Base-by-base conservation (phyloP, 1,140 invertebrate species). In the Neodiprion pinetum region DNA sequence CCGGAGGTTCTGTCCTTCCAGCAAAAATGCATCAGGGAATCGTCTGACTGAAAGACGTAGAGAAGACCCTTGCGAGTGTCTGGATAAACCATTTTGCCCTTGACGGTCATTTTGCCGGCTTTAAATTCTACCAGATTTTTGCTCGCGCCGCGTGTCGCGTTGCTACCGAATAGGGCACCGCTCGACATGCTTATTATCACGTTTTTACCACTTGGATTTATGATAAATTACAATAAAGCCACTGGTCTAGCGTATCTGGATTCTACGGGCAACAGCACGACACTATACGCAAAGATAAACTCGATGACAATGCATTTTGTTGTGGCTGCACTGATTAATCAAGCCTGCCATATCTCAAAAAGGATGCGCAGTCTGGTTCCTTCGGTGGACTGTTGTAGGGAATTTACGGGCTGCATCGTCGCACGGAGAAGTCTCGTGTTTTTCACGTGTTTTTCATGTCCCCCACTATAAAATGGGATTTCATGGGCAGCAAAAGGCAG, bases 11-110 rank as follows among this genome's bases (percentile, higher is more conserved):
- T 91, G 88, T 99, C 97, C 89, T 98, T 98, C 98, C 98, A 99
- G 87, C 96, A 99, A 83, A 99, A 98, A 89, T 99, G 97, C 93
- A 98, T 98, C 28, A 99, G 89, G 9, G 96, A 95, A 88, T 99
- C 98, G 76, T 99, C 97, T 28, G 96, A 95, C 84, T 98, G 97
- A 85, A 97, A 96, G 73, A 99, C 93, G 86, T 98, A 99, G 2
- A 99, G 90, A 23, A 96, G 87, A 12, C 98, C 98, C 89, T 99
- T 99, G 79, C 97, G 93, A 78, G 96, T 97, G 85, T 99, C 98
- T 0, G 98, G 96, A 86, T 96, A 93, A 10, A 99, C 97, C 93
- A 96, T 97, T 83, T 96, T 96, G 61, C 96, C 96, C 86, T 97
- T 96, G 90, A 98, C 91, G 72, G 92, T 95, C 97, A 99, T 99